Percentiles rank a stretch among this genome's conserved stretches.
These are phyloP conservation scores for Aphelinus certus DNA, from an alignment of 1,140 invertebrate species.

Conservation along the genomic window DNA sequence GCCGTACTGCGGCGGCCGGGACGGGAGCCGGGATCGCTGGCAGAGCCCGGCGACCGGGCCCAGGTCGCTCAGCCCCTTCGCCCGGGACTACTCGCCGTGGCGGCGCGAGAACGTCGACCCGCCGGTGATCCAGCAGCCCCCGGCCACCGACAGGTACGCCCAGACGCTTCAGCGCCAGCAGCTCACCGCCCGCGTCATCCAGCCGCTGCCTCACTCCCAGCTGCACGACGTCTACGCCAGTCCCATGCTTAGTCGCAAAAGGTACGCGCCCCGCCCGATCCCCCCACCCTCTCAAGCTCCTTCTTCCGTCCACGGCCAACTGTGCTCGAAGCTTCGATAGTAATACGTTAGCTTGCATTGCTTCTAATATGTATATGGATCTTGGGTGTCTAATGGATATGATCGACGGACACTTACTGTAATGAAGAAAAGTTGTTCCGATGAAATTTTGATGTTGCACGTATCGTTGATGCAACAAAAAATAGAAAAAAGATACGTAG, in stretches of 20 bases:
- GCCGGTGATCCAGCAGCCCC: constrained; percentile 45
- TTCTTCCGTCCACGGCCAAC: no score
- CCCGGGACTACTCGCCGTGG: constrained; percentile 64
- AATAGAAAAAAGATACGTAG: no score
- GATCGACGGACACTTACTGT: no score
- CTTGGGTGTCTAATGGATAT: no score
- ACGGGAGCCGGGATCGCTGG: constrained; percentile 56
- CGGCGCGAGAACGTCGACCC: constrained; percentile 64
- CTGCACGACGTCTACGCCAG: constrained; percentile 61
- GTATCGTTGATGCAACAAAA: no score
- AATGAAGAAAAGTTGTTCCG: no score
- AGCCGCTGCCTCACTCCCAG: constrained; percentile 49
- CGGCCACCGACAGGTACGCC: constrained; percentile 48
- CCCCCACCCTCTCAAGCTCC: no score
- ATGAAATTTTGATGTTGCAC: no score
- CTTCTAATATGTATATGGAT: no score
- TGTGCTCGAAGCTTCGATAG: no score
- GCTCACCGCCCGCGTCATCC: constrained; percentile 36
- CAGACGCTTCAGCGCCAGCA: constrained; percentile 57
- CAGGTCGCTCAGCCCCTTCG: constrained; percentile 61
- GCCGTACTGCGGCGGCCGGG: constrained; percentile 48
- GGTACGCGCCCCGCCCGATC: constrained; percentile 43
- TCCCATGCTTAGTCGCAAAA: constrained; percentile 63
- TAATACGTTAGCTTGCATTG: no score
- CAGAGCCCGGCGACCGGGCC: constrained; percentile 46